Evolutionary conservation across 2,888 invertebrate species (phyloP), one percentile per base, ranked within the genome.

Genomic region (Drosophila monieri): DNA sequence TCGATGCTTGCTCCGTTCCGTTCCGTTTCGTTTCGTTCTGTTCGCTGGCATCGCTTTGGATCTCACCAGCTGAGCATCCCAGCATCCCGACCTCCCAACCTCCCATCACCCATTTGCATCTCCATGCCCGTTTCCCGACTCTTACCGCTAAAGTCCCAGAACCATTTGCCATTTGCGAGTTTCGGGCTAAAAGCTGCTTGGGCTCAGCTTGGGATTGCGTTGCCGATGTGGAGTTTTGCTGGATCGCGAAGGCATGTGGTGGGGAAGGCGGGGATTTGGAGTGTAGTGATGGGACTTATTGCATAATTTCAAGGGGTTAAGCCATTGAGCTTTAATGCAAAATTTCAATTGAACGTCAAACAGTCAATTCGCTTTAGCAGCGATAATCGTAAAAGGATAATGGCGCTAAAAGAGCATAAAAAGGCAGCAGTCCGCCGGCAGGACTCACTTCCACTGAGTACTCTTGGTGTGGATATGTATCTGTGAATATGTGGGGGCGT

Each of bases 341-440:
- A 85, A 86, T 85, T 85, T 88, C 84, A 88, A 85, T 85, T 88
- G 88, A 86, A 85, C 88, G 88, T 86, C 84, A 85, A 85, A 85
- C 84, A 85, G 84, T 85, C 84, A 86, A 85, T 85, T 85, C 88
- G 88, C 85, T 86, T 88, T 85, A 76, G 84, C 85, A 65, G 76
- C 85, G 87, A 85, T 85, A 85, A 85, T 88, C 84, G 88, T 85
- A 88, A 85, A 88, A 88, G 84, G 85, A 85, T 85, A 85, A 85
- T 85, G 78, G 87, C 64, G 85, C 85, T 88, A 85, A 85, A 84
- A 85, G 85, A 76, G 88, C 84, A 86, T 84, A 83, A 83, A 88
- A 88, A 84, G 76, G 54, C 77, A 61, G 65, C 57, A 66, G 60
- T 52, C 41, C 57, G 57, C 66, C 62, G 47, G 60, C 55, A 68